Evolutionary conservation across 2,113 vertebrate genomes (phyloP).

Genomic region (Helogale parvula): DNA sequence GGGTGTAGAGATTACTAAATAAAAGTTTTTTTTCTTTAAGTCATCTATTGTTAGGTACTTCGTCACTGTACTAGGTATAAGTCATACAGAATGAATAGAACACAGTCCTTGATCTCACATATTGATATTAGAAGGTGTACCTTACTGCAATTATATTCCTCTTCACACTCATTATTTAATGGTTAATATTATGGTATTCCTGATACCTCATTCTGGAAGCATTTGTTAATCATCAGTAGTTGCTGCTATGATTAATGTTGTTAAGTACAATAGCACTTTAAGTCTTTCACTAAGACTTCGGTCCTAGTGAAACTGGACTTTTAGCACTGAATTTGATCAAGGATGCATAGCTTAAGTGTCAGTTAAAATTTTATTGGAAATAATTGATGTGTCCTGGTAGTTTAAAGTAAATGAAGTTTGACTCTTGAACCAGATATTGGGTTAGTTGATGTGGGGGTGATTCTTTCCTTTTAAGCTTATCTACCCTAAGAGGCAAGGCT

Average conservation of each 20-base stretch:
- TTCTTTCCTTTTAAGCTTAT: neutral
- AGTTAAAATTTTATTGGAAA: conserved; percentile 44
- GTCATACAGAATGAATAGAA: neutral
- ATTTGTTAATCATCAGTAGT: neutral
- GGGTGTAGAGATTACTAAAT: neutral
- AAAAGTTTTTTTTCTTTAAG: neutral
- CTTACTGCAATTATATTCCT: neutral
- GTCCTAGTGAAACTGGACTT: neutral
- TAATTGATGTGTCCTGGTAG: neutral
- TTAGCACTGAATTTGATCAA: neutral
- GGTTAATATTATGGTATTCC: neutral
- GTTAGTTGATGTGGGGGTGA: neutral
- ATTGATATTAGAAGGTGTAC: neutral
- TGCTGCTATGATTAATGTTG: neutral
- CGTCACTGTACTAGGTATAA: neutral
- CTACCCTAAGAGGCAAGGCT: neutral
- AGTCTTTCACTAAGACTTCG: neutral
- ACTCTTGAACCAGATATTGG: neutral
- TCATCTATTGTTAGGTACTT: neutral
- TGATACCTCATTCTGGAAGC: neutral
- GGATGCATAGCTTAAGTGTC: neutral
- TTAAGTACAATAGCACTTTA: neutral
- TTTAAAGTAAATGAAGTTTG: conserved; percentile 32
- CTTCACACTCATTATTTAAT: neutral
- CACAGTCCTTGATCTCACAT: neutral